Evolutionary conservation across 2,113 vertebrate genomes (phyloP), one percentile per base, ranked within the genome.

Genomic region (Embiotoca jacksoni): DNA sequence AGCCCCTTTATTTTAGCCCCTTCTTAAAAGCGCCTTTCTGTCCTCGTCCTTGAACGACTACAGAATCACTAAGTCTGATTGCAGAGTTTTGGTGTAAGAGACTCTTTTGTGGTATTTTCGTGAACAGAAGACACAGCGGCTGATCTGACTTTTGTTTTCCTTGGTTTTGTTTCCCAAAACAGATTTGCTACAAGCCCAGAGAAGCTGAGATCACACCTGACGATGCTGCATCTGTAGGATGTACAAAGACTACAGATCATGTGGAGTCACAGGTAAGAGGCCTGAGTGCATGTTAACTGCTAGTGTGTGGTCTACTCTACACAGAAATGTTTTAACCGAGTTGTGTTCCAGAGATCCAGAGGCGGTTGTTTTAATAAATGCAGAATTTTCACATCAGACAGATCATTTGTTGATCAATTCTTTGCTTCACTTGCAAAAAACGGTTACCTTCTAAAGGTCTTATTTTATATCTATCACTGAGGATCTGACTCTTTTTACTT

Each of bases 201-300:
- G 81, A 78, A 55, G 53, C 65, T 63, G 82, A 72, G 64, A 80
- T 87, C 84, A 55, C 47, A 36, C 49, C 58, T 30, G 11, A 55
- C 35, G n/a, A 33, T 1, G 16, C 71, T 68, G 70, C 55, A 31
- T 73, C 62, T 68, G 49, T 80, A 90, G 66, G 74, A 95, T 95
- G 94, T 92, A 88, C 92, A 91, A 92, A 90, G 92, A 94, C 78
- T 89, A 76, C 91, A 93, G 92, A 88, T 66, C 91, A 66, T 84
- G 84, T 58, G 65, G 88, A 88, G 89, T 89, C 65, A 63, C 90
- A 89, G 93, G 95, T 95, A 90, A 89, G 93, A 82, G 55, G 72
- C 70, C 73, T 36, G 31, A 52, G 10, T 63, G 39, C 56, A 15
- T 52, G 30, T 54, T 33, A 23, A 1, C 11, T 71, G 64, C 39